Base-by-base conservation (phyloP, 1,140 invertebrate genomes). In the Danaus plexippus region DNA sequence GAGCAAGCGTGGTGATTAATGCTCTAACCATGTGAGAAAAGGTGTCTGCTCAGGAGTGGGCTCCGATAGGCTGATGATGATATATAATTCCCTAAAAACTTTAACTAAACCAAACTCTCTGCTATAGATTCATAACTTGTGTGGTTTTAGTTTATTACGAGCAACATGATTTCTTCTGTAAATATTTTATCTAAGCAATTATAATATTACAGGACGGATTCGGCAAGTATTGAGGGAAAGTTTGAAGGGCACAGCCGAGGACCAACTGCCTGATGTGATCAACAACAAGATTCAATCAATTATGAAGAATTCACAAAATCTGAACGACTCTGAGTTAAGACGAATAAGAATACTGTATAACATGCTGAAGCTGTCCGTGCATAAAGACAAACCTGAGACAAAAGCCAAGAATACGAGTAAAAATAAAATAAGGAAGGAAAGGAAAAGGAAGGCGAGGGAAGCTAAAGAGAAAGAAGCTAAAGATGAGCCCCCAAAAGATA, bases 281-380 rank as follows among this genome's bases (percentile, higher is more conserved):
- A 52, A 84, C 22, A 65, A 50, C 18, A 73, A 61, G 59, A 75
- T 84, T 43, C 68, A 80, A 58, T 43, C 61, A 0, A 71, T 86
- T 5, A 46, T 78, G 2, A 83, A 76, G 48, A 60, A 51, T 11
- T 60, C 67, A 0, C 42, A 45, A 0, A 54, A 67, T 10, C 57
- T 75, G 7, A 76, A 72, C 9, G 78, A 82, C 15, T 49, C 75
- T 3, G 71, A 80, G 9, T 44, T 85, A 7, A 67, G 83, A 47
- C 80, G 76, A 56, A 70, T 86, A 6, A 61, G 81, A 18, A 79
- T 86, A 43, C 59, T 86, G 0, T 84, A 79, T 57, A 86, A 86
- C n/a, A 80, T 86, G 72, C 57, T 86, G 2, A 83, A 71, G 50
- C 73, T 66, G 1, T 61, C 74, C 2, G 18, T 74, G 0, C 57